phyloP scores from a whole-genome alignment of 2,113 vertebrate genomes.

The Phasianus colchicus region DNA sequence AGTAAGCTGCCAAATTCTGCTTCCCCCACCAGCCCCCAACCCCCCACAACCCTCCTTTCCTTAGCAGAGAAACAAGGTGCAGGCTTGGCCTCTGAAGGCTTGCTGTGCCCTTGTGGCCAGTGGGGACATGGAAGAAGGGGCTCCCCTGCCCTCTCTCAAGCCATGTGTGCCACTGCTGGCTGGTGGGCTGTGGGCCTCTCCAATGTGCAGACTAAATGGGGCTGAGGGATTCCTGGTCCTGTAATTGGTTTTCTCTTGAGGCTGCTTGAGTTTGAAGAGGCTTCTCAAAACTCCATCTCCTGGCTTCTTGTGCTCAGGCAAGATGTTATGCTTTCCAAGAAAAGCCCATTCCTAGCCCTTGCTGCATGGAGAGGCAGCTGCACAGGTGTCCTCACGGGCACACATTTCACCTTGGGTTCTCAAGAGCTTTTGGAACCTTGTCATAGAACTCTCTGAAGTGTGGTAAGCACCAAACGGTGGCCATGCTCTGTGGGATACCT shows the following conservation, averaged over 20 bases:
- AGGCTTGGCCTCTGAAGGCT: not conserved
- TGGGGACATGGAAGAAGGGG: not conserved
- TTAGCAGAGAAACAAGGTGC: conserved; percentile 10
- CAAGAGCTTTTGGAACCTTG: not conserved
- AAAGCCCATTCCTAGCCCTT: not conserved
- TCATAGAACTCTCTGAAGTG: not conserved
- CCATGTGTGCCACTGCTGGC: too few relatives aligned
- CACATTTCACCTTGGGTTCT: not conserved
- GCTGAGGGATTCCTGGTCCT: not conserved
- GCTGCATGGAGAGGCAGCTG: not conserved
- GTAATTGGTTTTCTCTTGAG: not conserved
- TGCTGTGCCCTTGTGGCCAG: not conserved
- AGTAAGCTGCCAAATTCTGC: not conserved
- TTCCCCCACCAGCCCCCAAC: not conserved
- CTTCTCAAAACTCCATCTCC: not conserved
- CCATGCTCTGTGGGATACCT: not conserved
- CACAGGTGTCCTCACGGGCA: not conserved
- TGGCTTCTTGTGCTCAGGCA: accelerated
- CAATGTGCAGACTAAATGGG: not conserved
- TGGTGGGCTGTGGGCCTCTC: too few relatives aligned
- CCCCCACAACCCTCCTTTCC: not conserved
- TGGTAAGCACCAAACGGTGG: accelerated
- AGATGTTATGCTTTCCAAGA: not conserved
- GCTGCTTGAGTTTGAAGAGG: not conserved
- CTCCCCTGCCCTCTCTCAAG: not conserved